Evolutionary conservation across 1,140 invertebrate species (phyloP).

Genomic region (Charaxes varanes): DNA sequence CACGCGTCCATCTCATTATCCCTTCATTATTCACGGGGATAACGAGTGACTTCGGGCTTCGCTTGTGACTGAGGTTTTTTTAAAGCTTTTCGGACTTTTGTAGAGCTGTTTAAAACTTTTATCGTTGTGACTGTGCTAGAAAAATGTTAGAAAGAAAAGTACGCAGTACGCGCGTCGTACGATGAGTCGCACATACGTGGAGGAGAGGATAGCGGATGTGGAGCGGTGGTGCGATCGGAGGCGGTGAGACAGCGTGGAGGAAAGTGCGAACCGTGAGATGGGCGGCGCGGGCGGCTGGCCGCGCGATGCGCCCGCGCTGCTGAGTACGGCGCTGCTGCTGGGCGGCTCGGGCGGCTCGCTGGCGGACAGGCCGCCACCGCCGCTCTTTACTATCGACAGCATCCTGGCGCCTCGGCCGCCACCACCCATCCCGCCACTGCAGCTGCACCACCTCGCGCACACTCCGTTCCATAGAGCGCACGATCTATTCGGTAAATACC

Average conservation of each 20-base stretch:
- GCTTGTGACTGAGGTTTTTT: no score
- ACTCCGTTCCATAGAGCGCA: constrained; percentile 75
- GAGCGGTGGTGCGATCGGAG: constrained; percentile 19
- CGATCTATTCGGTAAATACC: constrained; percentile 86
- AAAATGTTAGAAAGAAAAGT: constrained; percentile 11
- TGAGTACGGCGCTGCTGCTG: constrained; percentile 63
- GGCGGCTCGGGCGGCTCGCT: constrained; percentile 44
- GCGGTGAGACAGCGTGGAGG: constrained; percentile 24
- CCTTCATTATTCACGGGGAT: constrained; percentile 29
- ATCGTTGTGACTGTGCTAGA: constrained; percentile 8
- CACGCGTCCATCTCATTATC: constrained; percentile 44
- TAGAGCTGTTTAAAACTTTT: no score
- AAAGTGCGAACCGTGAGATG: constrained; percentile 25
- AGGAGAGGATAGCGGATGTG: constrained; percentile 8
- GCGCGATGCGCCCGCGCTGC: constrained; percentile 55
- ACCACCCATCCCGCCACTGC: constrained; percentile 66
- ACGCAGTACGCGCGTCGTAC: constrained; percentile 20
- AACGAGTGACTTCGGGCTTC: constrained; percentile 11
- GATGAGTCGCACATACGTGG: no score
- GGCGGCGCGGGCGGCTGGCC: constrained; percentile 36
- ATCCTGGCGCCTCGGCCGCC: constrained; percentile 80
- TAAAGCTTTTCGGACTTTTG: no score
- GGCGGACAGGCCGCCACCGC: constrained; percentile 74
- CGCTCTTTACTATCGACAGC: constrained; percentile 87
- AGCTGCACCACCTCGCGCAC: constrained; percentile 61